Evolutionary conservation across 2,888 invertebrate species (phyloP).

Genomic region (Acrobasis consociella): DNA sequence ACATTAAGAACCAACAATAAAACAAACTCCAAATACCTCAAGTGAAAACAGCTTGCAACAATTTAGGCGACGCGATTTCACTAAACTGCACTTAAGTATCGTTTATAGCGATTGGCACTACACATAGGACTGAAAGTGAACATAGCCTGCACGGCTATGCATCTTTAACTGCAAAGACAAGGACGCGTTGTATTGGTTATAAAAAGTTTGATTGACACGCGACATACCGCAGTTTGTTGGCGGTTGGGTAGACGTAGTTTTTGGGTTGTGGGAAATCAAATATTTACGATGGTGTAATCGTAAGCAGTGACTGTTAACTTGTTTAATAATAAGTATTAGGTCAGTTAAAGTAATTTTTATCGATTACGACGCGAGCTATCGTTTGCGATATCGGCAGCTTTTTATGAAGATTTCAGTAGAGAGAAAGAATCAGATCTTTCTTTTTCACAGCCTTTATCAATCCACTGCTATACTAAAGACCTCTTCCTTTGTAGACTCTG

Average conservation of each 20-base stretch:
- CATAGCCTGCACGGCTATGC: conserved; percentile 55
- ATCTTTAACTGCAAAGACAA: conserved; percentile 61
- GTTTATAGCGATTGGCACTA: conserved; percentile 49
- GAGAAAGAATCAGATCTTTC: too few relatives aligned
- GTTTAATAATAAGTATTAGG: too few relatives aligned
- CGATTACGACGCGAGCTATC: too few relatives aligned
- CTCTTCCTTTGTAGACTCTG: too few relatives aligned
- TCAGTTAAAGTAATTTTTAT: too few relatives aligned
- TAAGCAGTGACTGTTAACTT: too few relatives aligned
- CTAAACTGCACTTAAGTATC: conserved; percentile 41
- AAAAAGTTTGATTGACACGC: conserved; percentile 38
- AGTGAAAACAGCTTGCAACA: conserved; percentile 68
- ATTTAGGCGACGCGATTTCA: conserved; percentile 37
- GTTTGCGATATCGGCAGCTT: too few relatives aligned
- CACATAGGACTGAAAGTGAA: conserved; percentile 52
- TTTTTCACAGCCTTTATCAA: too few relatives aligned
- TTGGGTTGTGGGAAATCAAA: background rate
- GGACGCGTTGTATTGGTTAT: conserved; percentile 46
- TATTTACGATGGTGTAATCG: background rate
- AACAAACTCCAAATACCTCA: conserved; percentile 52
- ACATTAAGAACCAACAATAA: conserved; percentile 40
- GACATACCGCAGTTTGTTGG: conserved; percentile 16
- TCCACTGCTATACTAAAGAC: too few relatives aligned
- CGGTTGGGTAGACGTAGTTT: background rate
- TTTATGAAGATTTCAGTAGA: background rate